Conservation (phyloP, 2,888 invertebrate species). For the Eledone cirrhosa region DNA sequence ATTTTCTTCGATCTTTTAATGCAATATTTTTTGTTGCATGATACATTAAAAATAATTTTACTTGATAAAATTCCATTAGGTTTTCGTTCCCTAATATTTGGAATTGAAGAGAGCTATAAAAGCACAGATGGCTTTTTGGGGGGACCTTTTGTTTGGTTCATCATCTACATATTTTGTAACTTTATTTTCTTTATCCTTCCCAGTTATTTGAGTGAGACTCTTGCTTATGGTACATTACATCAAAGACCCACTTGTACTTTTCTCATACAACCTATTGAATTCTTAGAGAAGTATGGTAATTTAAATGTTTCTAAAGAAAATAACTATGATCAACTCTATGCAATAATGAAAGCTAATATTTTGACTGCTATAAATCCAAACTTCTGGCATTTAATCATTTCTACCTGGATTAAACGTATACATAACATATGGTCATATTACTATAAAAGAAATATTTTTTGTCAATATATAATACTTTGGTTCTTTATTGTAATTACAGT, state of each 20-base stretch:
- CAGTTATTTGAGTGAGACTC: not conserved
- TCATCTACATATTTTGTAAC: not conserved
- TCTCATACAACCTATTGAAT: not conserved
- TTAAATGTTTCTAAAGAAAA: not conserved
- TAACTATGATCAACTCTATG: not conserved
- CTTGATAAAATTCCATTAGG: not conserved
- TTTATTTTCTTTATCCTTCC: not conserved
- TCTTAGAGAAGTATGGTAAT: not conserved
- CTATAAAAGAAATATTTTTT: not conserved
- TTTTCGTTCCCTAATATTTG: not conserved
- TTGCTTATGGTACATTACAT: not conserved
- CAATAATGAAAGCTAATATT: not conserved
- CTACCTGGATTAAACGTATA: not conserved
- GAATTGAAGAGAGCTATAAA: not conserved
- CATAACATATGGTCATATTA: not conserved
- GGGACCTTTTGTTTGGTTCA: slow-evolving; percentile 3
- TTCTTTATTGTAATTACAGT: not conserved
- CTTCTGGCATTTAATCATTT: not conserved
- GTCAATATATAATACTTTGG: not conserved
- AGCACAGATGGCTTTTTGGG: not conserved
- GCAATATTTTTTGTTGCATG: not conserved
- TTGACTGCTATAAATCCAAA: not conserved
- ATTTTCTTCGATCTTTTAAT: not conserved
- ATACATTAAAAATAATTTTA: not conserved
- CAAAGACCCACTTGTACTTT: not conserved